Evolutionary conservation across 2,113 vertebrate species (phyloP).

Genomic region (Periophthalmodon schlosseri): DNA sequence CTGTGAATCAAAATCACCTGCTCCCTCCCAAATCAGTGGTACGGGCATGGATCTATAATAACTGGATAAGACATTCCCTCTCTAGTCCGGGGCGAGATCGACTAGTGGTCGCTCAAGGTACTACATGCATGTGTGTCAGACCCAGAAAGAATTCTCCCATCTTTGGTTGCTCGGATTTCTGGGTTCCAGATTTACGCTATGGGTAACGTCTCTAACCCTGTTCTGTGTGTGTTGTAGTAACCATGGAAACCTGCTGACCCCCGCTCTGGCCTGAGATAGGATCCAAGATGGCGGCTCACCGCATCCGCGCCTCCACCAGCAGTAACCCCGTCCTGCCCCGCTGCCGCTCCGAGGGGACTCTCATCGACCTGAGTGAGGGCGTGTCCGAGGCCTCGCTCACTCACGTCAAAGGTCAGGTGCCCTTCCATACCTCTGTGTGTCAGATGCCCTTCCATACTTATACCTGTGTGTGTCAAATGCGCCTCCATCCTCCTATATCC

Average conservation of each 20-base stretch:
- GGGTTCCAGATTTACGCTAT: too few relatives aligned
- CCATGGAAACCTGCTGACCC: constrained; percentile 1
- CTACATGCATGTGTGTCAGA: too few relatives aligned
- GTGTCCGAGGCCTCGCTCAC: constrained; percentile 83
- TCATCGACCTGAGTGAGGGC: constrained; percentile 87
- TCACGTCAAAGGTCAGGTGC: constrained; percentile 88
- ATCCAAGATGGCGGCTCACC: constrained; percentile 88
- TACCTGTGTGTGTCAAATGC: too few relatives aligned
- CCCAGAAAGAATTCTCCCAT: too few relatives aligned
- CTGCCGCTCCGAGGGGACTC: constrained; percentile 92
- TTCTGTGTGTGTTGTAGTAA: background rate
- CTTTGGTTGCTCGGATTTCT: too few relatives aligned
- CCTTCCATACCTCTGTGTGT: background rate
- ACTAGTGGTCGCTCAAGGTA: too few relatives aligned
- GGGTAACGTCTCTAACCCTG: background rate
- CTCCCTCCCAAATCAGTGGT: too few relatives aligned
- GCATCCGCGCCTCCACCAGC: constrained; percentile 88
- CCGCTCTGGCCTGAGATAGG: background rate
- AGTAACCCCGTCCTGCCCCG: constrained; percentile 84
- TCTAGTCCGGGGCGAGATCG: too few relatives aligned
- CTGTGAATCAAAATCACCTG: too few relatives aligned
- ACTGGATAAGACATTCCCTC: too few relatives aligned
- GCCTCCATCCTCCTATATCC: too few relatives aligned
- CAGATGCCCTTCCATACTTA: background rate
- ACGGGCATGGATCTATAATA: too few relatives aligned